Evolutionary conservation across 2,797 vertebrate species (phyloP), one percentile per base, ranked within the genome.

Genomic region (Bufotes viridis): DNA sequence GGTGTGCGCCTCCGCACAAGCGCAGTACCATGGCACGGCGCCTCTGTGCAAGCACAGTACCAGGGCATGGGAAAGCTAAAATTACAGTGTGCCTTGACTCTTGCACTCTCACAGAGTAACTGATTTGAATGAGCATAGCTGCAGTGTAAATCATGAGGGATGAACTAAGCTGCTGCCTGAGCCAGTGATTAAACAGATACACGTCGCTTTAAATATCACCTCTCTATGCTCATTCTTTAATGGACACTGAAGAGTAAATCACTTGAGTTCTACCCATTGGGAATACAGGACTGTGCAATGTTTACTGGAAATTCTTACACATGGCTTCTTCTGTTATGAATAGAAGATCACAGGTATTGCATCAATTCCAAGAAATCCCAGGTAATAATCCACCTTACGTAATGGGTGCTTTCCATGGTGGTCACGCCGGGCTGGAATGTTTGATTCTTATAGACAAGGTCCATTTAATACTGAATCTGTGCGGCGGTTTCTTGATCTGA

Each of bases 391-490:
- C 24, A 2, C 57, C 2, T 57, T 22, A 13, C n/a, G 17, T 34
- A 53, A 75, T 61, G 53, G 61, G 60, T 1, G 18, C 20, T 18
- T 42, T 49, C 69, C 57, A 57, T 6, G 53, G 55, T 15, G 55
- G 24, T 60, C 42, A 74, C 20, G 57, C 17, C 18, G 26, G 14
- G 57, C 70, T 76, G 57, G 34, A 65, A 34, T 24, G 7, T 42
- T 82, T 83, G 61, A 82, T 87, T 76, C 49, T 57, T 26, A 65
- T 65, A 26, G 72, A 75, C 81, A 29, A 72, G 65, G 58, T 57
- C 79, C 57, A 82, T 87, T 82, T 29, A 63, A 81, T 81, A 70
- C 76, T 74, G 34, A 87, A 87, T 74, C 29, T 82, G 24, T 42
- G 17, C 24, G 7, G 10, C 42, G 60, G 17, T 29, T 78, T 49